Evolutionary conservation across 2,888 invertebrate species (phyloP), one percentile per base, ranked within the genome.

Genomic region (Xestobium rufovillosum): DNA sequence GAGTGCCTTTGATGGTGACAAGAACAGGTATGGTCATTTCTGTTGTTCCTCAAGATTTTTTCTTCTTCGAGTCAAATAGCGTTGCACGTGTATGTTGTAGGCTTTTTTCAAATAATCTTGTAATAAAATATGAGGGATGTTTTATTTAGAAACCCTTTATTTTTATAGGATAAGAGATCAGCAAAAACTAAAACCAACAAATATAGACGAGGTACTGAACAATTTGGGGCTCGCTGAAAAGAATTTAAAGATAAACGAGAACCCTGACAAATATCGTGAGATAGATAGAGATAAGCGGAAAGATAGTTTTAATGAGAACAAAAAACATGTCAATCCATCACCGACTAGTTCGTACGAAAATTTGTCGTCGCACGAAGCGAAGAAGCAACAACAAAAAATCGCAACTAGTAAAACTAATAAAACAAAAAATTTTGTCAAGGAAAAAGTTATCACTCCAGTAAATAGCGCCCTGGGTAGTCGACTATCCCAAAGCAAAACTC

Each of bases 191-290:
- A 73, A 71, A 49, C 67, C 70, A 0, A 61, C 73, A 2, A 73
- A 73, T 44, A 48, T 76, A 31, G 77, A 77, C 49, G 75, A 75
- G 34, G 71, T 70, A 1, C 49, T 76, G 4, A 72, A 71, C 52
- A 72, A 70, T 14, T 49, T 76, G 31, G 67, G 68, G 37, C 56
- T 76, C 3, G 71, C 70, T 13, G 54, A 65, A 64, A 43, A 56
- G 41, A 71, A 71, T 11, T 66, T 71, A 12, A 74, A 73, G 50
- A 68, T 72, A 0, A 70, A 67, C 45, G 74, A 75, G 51, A 68
- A 68, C 26, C 47, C 71, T 13, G 67, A 68, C 60, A 63, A 65
- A 47, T 51, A 19, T n/a, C 6, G n/a, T 6, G 23, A 19, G n/a
- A 19, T 69, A 38, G 67, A 69, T 44, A 66, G 42, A 33, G 33